Base-by-base conservation (phyloP, 2,888 invertebrate genomes). In the Trichogramma evanescens region DNA sequence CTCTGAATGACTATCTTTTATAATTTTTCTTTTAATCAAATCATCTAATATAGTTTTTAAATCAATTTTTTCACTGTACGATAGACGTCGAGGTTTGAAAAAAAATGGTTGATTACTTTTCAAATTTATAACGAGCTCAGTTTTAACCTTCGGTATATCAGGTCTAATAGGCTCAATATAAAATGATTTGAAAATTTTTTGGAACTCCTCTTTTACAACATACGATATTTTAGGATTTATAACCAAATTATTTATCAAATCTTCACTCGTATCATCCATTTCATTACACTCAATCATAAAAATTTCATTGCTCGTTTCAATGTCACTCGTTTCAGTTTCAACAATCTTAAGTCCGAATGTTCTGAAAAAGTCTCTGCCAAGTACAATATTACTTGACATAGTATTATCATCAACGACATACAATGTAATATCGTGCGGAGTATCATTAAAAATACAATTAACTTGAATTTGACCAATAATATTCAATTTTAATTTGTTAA, bases 31-130 rank as follows among this genome's bases (percentile, higher is more conserved):
- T 44, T 48, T n/a, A 3, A 62, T 5, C 48, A 58, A 40, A 8
- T 54, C 41, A 41, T 61, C 56, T 26, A 56, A 4, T 26, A 50
- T 44, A 2, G 26, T 39, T 26, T 49, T 38, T 7, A 56, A 54
- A 44, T 59, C 54, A 13, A 59, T 43, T 56, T 60, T 63, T 10
- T 63, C 59, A 3, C 50, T 7, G 41, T 26, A 57, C 3, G 59
- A 50, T 54, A 59, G 43, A 13, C 63, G 56, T 59, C 61, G 58
- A 13, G 61, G 65, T 52, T 57, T 56, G 52, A 63, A 51, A 56
- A 48, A 48, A 62, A 63, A 9, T 61, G 49, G 50, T 58, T 57
- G 7, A 10, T 50, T 44, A 57, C 13, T 43, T 26, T 50, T 6
- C 4, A 52, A 39, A 8, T 9, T 2, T 38, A 52, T 39, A 4